Conservation (phyloP, 2,113 vertebrate genomes). For the Chloebia gouldiae region DNA sequence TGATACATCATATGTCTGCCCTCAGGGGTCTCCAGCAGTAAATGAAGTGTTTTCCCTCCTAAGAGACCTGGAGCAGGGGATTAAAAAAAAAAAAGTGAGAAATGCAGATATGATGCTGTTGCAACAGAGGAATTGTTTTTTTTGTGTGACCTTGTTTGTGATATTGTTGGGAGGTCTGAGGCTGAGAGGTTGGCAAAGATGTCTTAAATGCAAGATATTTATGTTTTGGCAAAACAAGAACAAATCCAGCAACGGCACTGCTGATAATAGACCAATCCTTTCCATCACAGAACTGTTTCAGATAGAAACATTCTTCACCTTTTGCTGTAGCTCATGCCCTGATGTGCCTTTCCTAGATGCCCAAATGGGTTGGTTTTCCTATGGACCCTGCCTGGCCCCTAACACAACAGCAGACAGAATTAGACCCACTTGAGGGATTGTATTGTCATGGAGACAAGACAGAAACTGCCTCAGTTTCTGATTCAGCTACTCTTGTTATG, state of each 20-base stretch:
- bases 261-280: background rate
- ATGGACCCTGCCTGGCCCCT: background rate
- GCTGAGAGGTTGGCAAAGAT: background rate
- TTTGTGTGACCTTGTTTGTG: background rate
- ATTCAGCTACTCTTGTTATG: background rate
- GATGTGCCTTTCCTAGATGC: background rate
- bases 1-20: rapidly evolving
- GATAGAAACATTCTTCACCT: background rate
- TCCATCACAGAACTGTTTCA: background rate
- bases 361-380: background rate
- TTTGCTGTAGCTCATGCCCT: background rate
- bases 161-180: background rate
- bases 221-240: background rate
- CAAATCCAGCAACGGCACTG: background rate
- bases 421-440: background rate
- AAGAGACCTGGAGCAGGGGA: background rate
- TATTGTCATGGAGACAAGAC: background rate
- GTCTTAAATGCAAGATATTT: background rate
- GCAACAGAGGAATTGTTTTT: background rate
- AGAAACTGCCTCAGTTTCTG: background rate
- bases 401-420: background rate
- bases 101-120: background rate
- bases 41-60: background rate
- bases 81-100: background rate
- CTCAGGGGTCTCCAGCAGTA: background rate